phyloP scores from a whole-genome alignment of 2,113 vertebrate genomes.

The Blennius ocellaris region DNA sequence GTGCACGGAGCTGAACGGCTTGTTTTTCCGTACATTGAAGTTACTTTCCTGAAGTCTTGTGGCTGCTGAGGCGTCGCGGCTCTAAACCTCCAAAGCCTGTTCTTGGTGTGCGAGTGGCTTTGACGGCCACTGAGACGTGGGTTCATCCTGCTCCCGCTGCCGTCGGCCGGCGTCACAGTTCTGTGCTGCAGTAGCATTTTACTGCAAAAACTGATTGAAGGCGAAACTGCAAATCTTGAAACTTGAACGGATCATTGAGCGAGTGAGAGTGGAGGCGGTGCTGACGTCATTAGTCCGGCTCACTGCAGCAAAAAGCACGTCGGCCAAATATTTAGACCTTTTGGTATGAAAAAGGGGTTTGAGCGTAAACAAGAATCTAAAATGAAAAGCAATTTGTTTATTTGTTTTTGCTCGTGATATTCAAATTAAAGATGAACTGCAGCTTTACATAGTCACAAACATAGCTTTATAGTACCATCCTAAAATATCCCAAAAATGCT shows the following conservation, averaged over 20 bases:
- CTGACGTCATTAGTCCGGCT: no score
- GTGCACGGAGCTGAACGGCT: no score
- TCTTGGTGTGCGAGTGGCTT: background rate
- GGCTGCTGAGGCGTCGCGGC: no score
- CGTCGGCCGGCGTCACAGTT: background rate
- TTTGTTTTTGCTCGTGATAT: constrained; percentile 10
- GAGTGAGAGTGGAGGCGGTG: constrained; percentile 9
- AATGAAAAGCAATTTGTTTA: background rate
- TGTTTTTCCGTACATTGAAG: no score
- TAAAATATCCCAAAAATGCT: constrained; percentile 36
- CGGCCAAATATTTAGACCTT: background rate
- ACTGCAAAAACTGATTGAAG: constrained; percentile 53
- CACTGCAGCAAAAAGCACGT: background rate
- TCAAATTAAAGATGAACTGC: constrained; percentile 3
- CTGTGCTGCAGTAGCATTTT: constrained; percentile 58
- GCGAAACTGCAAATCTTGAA: background rate
- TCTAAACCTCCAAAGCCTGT: no score
- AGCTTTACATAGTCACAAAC: constrained; percentile 20
- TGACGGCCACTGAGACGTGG: background rate
- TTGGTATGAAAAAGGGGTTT: background rate
- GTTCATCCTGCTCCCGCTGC: background rate
- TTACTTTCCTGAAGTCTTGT: no score
- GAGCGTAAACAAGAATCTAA: background rate
- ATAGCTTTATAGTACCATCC: background rate
- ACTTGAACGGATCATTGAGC: no score